Conservation (phyloP, 1,140 invertebrate species). For the Vanessa atalanta region DNA sequence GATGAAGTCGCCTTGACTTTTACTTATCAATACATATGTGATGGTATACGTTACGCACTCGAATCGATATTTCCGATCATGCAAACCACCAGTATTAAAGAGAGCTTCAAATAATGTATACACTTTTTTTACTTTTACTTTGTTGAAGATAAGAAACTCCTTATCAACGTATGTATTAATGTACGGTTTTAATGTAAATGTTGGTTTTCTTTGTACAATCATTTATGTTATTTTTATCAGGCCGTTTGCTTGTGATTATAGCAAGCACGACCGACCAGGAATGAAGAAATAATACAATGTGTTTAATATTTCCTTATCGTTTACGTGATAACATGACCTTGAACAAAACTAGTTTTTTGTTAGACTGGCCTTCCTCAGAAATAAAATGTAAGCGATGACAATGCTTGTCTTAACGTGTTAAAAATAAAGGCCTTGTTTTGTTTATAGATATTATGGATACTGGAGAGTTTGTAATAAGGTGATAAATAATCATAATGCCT, state of each 20-base stretch:
- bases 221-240: too few relatives aligned
- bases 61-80: conserved; percentile 10
- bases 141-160: background rate
- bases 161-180: background rate
- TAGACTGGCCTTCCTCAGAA: too few relatives aligned
- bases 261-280: too few relatives aligned
- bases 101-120: conserved; percentile 7
- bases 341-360: too few relatives aligned
- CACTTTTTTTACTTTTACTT: background rate
- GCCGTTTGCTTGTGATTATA: too few relatives aligned
- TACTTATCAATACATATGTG: conserved; percentile 17
- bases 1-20: conserved; percentile 33
- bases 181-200: too few relatives aligned
- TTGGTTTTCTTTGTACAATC: too few relatives aligned
- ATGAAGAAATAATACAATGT: too few relatives aligned
- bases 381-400: too few relatives aligned
- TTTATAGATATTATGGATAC: conserved; percentile 58
- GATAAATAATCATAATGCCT: conserved; percentile 56
- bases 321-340: too few relatives aligned
- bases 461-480: conserved; percentile 42
- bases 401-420: background rate
- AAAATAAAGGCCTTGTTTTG: conserved; percentile 9
- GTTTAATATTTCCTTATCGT: too few relatives aligned
- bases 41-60: conserved; percentile 5
- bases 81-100: conserved; percentile 1